Conservation (phyloP, 2,113 vertebrate genomes). For the Cyanoliseus patagonus region DNA sequence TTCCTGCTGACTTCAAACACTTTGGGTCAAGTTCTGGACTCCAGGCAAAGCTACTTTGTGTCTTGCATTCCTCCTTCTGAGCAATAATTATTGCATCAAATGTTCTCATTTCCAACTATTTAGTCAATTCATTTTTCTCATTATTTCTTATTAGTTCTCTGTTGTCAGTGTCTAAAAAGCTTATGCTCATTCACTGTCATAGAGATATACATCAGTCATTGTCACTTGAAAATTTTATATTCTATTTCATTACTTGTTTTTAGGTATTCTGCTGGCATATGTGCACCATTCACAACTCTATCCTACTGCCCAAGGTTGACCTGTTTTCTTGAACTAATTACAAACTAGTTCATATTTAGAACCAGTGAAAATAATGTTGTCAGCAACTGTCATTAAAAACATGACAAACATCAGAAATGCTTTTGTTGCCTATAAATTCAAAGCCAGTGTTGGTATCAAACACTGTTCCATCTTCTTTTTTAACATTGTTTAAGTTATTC, state of each 20-base stretch:
- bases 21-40: slow-evolving; percentile 1
- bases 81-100: background rate
- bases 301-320: slow-evolving; percentile 1
- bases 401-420: background rate
- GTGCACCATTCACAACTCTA: background rate
- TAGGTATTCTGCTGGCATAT: background rate
- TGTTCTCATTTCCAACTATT: slow-evolving; percentile 2
- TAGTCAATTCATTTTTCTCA: background rate
- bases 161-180: background rate
- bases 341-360: background rate
- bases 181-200: background rate
- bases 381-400: background rate
- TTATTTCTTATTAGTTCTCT: background rate
- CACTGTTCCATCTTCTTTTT: background rate
- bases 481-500: background rate
- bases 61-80: background rate
- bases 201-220: background rate
- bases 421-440: background rate
- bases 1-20: slow-evolving; percentile 11
- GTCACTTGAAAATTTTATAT: background rate
- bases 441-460: background rate
- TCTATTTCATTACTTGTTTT: slow-evolving; percentile 20
- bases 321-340: slow-evolving; percentile 9
- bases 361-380: background rate
- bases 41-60: background rate